Conservation (phyloP, 2,888 invertebrate species). For the Papilio gigon region DNA sequence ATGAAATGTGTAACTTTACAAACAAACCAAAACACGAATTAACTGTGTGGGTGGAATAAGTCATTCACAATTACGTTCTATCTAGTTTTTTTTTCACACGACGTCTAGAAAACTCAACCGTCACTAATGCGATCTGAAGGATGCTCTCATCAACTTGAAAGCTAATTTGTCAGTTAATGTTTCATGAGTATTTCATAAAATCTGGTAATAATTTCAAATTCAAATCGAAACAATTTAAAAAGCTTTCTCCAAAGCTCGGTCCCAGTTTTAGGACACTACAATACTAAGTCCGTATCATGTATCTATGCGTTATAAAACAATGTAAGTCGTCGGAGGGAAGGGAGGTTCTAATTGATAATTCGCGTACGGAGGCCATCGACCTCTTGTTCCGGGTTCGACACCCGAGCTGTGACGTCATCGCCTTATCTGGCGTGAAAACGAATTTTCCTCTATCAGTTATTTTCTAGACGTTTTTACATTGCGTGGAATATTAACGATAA, state of each 20-base stretch:
- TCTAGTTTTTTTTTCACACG: too few relatives aligned
- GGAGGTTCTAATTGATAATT: slow-evolving; percentile 41
- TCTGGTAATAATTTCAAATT: too few relatives aligned
- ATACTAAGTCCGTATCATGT: not conserved
- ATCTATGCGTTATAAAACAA: slow-evolving; percentile 10
- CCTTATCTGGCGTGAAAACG: slow-evolving; percentile 37
- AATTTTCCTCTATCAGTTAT: slow-evolving; percentile 38
- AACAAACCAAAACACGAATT: too few relatives aligned
- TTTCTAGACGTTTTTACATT: slow-evolving; percentile 27
- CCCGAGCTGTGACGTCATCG: slow-evolving; percentile 39
- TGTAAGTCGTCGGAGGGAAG: slow-evolving; percentile 35
- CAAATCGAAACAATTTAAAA: too few relatives aligned
- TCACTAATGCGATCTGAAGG: too few relatives aligned
- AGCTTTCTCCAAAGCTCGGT: not conserved
- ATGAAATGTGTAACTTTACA: too few relatives aligned
- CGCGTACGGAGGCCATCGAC: slow-evolving; percentile 40
- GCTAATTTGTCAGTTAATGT: too few relatives aligned
- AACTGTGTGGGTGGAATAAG: too few relatives aligned
- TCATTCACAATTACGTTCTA: too few relatives aligned
- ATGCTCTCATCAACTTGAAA: too few relatives aligned
- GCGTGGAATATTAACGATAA: not conserved
- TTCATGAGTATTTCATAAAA: too few relatives aligned
- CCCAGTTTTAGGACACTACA: not conserved
- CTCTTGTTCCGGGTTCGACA: slow-evolving; percentile 46
- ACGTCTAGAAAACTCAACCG: too few relatives aligned